These are phyloP conservation scores for Microcebus tavaratra DNA, from an alignment of 2,113 vertebrate genomes.

Conservation along the genomic window DNA sequence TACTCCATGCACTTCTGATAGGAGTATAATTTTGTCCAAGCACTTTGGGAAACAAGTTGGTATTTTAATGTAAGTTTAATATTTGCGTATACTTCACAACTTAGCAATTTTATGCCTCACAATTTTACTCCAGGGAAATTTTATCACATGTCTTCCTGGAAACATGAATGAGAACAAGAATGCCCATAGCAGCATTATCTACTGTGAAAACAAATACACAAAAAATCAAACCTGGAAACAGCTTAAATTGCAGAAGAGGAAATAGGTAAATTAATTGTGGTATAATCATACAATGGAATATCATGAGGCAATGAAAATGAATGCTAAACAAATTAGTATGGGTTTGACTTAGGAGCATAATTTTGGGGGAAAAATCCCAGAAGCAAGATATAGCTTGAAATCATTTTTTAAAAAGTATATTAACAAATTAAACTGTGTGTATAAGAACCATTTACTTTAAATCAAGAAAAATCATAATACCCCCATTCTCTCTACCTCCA, in stretches of 20 bases:
- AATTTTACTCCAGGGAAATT: neutral
- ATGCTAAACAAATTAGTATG: neutral
- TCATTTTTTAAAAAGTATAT: neutral
- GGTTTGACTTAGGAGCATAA: neutral
- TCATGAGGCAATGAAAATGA: neutral
- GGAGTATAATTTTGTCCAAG: neutral
- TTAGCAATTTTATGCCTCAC: neutral
- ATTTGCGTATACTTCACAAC: neutral
- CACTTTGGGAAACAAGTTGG: neutral
- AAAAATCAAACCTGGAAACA: neutral
- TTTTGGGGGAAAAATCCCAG: neutral
- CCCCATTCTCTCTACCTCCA: neutral
- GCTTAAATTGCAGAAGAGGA: neutral
- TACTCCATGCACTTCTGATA: neutral
- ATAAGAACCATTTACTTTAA: neutral
- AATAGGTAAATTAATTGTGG: neutral
- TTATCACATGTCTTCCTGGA: neutral
- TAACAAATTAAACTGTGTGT: neutral
- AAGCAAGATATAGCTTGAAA: neutral
- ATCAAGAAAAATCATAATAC: neutral
- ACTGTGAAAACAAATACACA: neutral
- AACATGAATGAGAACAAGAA: neutral
- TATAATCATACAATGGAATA: too few species aligned
- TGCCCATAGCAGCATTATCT: neutral
- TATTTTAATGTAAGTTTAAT: neutral